A percentile compares a stretch with the other conserved stretches of the same genome.
phyloP scores from a whole-genome alignment of 2,797 vertebrate species.

The Leptatherina wallacei region DNA sequence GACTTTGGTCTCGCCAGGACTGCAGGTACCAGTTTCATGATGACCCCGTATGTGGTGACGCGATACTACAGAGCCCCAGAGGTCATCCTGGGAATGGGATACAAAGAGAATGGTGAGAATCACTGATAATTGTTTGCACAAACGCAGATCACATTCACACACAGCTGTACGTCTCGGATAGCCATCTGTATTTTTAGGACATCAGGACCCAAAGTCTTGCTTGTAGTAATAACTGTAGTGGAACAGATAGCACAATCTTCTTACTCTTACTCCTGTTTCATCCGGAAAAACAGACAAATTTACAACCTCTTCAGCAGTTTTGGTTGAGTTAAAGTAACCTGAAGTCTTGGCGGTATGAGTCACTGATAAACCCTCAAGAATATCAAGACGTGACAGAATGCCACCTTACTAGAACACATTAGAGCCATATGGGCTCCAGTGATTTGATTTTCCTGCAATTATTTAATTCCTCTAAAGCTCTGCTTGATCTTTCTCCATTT shows the following conservation, averaged over 20 bases:
- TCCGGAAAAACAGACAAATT: neutral
- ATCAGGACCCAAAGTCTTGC: neutral
- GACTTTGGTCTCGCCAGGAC: slow-evolving; percentile 98
- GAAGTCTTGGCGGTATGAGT: slow-evolving; percentile 44
- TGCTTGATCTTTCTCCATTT: slow-evolving; percentile 27
- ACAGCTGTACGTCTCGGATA: neutral
- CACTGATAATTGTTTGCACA: neutral
- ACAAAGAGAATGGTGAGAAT: slow-evolving; percentile 97
- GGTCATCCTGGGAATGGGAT: slow-evolving; percentile 99
- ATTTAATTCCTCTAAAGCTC: slow-evolving; percentile 32
- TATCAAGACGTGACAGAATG: slow-evolving; percentile 42
- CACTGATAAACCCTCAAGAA: slow-evolving; percentile 43
- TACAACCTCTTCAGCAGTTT: slow-evolving; percentile 15
- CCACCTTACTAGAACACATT: slow-evolving; percentile 50
- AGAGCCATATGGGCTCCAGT: slow-evolving; percentile 24
- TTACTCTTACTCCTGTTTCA: neutral
- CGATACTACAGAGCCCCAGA: slow-evolving; percentile 99
- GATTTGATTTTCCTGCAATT: slow-evolving; percentile 60
- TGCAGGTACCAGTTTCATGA: slow-evolving; percentile 99
- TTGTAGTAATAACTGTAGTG: neutral
- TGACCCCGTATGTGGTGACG: slow-evolving; percentile 99
- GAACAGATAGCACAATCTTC: neutral
- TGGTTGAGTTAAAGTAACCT: slow-evolving; percentile 14
- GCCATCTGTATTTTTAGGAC: neutral
- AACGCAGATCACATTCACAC: neutral